Evolutionary conservation across 1,140 invertebrate species (phyloP).

Genomic region (Drosophila busckii): DNA sequence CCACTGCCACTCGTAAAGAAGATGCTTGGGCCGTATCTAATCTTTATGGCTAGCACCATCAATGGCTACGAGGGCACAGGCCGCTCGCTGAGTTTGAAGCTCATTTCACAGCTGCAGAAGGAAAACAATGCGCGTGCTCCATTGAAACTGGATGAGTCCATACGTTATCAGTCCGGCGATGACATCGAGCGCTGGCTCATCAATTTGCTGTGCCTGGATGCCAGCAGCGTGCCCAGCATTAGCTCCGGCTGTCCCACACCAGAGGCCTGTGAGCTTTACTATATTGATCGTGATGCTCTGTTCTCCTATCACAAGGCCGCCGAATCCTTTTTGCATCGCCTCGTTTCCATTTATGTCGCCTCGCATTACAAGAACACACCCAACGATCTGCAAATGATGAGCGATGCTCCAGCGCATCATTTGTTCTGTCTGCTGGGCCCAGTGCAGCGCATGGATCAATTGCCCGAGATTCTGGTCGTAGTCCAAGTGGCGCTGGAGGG

Average conservation of each 20-base stretch:
- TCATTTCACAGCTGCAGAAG: constrained; percentile 91
- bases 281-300: constrained; percentile 95
- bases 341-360: constrained; percentile 96
- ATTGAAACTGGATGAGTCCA: constrained; percentile 93
- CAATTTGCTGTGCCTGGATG: constrained; percentile 94
- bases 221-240: constrained; percentile 83
- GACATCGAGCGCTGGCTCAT: constrained; percentile 95
- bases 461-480: constrained; percentile 95
- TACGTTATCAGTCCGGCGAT: constrained; percentile 94
- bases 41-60: constrained; percentile 98
- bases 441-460: constrained; percentile 83
- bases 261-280: constrained; percentile 93
- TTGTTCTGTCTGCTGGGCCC: constrained; percentile 97
- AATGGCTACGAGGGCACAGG: constrained; percentile 99
- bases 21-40: constrained; percentile 94
- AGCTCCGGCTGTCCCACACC: constrained; percentile 92
- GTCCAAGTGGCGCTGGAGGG: constrained; percentile 98
- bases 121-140: constrained; percentile 81
- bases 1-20: constrained; percentile 95
- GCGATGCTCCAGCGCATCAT: constrained; percentile 98
- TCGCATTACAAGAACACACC: constrained; percentile 99
- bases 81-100: constrained; percentile 95
- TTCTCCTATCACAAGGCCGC: constrained; percentile 98
- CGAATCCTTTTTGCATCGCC: constrained; percentile 94
- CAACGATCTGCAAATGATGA: constrained; percentile 99